phyloP scores from a whole-genome alignment of 1,140 invertebrate genomes.

The Mylabris phalerata region DNA sequence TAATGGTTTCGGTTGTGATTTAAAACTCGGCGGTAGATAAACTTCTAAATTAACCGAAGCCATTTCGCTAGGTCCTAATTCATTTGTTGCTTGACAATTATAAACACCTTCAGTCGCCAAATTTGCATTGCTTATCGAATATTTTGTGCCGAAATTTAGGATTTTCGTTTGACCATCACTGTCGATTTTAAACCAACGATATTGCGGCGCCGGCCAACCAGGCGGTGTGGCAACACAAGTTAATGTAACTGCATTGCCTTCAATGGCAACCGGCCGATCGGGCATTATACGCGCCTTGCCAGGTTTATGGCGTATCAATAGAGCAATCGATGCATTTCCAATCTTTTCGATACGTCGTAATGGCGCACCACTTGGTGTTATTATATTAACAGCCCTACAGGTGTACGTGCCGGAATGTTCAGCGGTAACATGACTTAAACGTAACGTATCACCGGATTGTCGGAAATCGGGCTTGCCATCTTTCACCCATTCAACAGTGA shows the following conservation, averaged over 20 bases:
- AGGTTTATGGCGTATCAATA: slow-evolving; percentile 81
- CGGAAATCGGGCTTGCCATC: slow-evolving; percentile 77
- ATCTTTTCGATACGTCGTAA: slow-evolving; percentile 60
- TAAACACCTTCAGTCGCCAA: slow-evolving; percentile 81
- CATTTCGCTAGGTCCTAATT: slow-evolving; percentile 75
- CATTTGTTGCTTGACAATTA: slow-evolving; percentile 82
- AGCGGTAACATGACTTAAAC: slow-evolving; percentile 65
- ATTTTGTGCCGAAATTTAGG: slow-evolving; percentile 68
- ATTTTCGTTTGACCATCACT: slow-evolving; percentile 54
- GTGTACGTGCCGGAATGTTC: slow-evolving; percentile 80
- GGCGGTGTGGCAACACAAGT: slow-evolving; percentile 80
- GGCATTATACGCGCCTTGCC: slow-evolving; percentile 77
- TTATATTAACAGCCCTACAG: slow-evolving; percentile 75
- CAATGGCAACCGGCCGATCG: slow-evolving; percentile 74
- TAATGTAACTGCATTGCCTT: slow-evolving; percentile 74
- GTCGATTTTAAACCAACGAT: slow-evolving; percentile 77
- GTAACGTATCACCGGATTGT: slow-evolving; percentile 67
- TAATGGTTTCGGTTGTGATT: slow-evolving; percentile 74
- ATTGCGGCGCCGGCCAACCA: slow-evolving; percentile 82
- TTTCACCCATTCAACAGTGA: slow-evolving; percentile 77
- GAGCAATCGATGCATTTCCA: slow-evolving; percentile 66
- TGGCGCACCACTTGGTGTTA: slow-evolving; percentile 57
- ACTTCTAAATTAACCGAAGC: slow-evolving; percentile 78
- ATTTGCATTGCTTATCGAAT: slow-evolving; percentile 77
- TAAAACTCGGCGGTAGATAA: slow-evolving; percentile 77